Percentiles rank a stretch among this genome's conserved stretches.
phyloP scores from a whole-genome alignment of 1,140 invertebrate genomes.

The fruit fly (Drosophila melanogaster) region DNA sequence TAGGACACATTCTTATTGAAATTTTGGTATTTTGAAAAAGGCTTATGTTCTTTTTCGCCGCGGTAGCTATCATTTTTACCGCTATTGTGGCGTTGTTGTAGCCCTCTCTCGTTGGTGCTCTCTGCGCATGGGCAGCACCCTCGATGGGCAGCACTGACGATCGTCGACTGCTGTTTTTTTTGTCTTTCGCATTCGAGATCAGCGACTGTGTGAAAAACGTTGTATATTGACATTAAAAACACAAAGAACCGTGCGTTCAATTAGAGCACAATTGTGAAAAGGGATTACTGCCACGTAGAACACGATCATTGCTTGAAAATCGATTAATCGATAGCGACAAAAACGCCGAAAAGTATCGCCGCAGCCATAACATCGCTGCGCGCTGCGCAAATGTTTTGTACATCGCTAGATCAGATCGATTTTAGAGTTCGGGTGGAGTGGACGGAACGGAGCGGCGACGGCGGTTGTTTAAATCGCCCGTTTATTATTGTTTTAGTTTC shows the following conservation, averaged over 20 bases:
- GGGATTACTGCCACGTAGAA: too few species aligned
- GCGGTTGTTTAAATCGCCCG: neutral
- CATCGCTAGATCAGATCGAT: conserved; percentile 4
- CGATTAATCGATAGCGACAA: too few species aligned
- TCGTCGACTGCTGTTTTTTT: neutral
- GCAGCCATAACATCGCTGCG: neutral
- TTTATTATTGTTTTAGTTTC: conserved; percentile 5
- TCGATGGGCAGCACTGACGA: neutral
- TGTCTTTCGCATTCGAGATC: neutral
- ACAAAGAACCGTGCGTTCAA: too few species aligned
- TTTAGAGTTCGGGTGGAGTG: neutral
- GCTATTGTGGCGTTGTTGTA: neutral
- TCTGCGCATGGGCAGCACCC: neutral
- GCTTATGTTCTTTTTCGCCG: neutral
- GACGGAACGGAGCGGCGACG: neutral
- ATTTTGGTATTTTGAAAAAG: neutral
- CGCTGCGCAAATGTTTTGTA: neutral
- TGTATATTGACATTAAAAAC: neutral
- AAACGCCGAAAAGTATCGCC: too few species aligned
- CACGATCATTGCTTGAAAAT: too few species aligned
- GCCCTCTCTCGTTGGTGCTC: too few species aligned
- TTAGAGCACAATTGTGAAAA: too few species aligned
- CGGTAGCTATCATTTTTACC: neutral
- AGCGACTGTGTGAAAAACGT: neutral
- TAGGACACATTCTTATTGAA: too few species aligned